Conservation (phyloP, 2,113 vertebrate genomes). For the Pelecanoides urinatrix region DNA sequence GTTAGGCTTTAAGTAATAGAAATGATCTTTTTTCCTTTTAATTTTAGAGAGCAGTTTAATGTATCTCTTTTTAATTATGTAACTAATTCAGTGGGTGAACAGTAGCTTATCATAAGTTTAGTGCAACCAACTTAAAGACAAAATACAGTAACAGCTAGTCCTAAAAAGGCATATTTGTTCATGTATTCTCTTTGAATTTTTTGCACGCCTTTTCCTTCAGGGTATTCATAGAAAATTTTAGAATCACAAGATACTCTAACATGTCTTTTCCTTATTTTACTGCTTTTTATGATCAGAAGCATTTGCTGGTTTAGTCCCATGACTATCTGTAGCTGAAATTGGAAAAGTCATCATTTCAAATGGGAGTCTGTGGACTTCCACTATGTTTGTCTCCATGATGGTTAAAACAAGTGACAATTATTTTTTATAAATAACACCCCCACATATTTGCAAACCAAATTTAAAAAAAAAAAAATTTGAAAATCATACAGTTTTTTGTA, state of each 20-base stretch:
- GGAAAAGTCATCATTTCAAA: background rate
- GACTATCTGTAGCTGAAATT: background rate
- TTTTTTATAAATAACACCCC: background rate
- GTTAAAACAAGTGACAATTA: background rate
- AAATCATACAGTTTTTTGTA: background rate
- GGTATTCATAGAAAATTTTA: background rate
- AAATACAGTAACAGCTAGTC: background rate
- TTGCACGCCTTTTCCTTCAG: background rate
- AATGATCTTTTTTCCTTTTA: background rate
- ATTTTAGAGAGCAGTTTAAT: background rate
- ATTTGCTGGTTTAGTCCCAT: background rate
- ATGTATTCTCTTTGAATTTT: background rate
- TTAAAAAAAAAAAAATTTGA: background rate
- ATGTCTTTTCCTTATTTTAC: background rate
- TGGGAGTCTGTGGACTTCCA: background rate
- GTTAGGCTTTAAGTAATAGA: background rate
- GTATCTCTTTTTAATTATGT: background rate
- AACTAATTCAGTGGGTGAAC: background rate
- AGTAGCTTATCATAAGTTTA: background rate
- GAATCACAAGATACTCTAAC: background rate
- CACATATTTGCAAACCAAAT: background rate
- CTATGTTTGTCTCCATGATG: background rate
- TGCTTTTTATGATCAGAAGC: background rate
- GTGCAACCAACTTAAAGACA: background rate
- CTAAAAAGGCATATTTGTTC: background rate